Conservation (phyloP, 2,888 invertebrate genomes). For the Lordiphosa andalusiaca region DNA sequence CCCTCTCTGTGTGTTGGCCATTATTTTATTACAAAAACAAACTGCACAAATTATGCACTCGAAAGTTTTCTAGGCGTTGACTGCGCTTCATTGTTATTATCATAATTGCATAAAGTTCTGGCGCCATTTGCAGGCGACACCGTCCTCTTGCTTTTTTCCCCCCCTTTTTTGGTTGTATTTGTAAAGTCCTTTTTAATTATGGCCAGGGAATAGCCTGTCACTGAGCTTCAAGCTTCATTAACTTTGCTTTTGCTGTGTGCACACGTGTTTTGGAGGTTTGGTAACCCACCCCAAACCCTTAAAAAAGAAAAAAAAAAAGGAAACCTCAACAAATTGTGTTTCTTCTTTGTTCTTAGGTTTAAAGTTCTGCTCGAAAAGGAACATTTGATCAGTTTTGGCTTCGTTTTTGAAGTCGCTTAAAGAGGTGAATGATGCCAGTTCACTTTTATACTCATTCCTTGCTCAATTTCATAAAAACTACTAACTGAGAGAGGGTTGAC, state of each 20-base stretch:
- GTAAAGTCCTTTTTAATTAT: conserved; percentile 29
- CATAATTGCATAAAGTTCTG: conserved; percentile 69
- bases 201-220: conserved; percentile 5
- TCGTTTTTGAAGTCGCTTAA: too few species aligned
- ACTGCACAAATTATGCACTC: conserved; percentile 43
- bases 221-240: conserved; percentile 22
- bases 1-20: conserved; percentile 36
- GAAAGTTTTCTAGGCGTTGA: conserved; percentile 34
- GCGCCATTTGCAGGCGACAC: conserved; percentile 61
- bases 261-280: conserved; percentile 22
- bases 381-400: too few species aligned
- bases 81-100: conserved; percentile 66
- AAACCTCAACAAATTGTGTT: too few species aligned
- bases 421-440: too few species aligned
- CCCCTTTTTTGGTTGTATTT: conserved; percentile 13
- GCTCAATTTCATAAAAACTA: too few species aligned
- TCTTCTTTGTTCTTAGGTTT: too few species aligned
- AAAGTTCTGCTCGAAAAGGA: too few species aligned
- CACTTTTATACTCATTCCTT: too few species aligned
- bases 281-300: too few species aligned
- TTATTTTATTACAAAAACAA: conserved; percentile 63
- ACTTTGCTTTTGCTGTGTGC: conserved; percentile 22
- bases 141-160: conserved; percentile 48
- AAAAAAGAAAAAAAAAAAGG: too few species aligned
- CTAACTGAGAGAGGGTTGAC: too few species aligned